Evolutionary conservation across 2,797 vertebrate species (phyloP).

Genomic region (Sus cebifrons): DNA sequence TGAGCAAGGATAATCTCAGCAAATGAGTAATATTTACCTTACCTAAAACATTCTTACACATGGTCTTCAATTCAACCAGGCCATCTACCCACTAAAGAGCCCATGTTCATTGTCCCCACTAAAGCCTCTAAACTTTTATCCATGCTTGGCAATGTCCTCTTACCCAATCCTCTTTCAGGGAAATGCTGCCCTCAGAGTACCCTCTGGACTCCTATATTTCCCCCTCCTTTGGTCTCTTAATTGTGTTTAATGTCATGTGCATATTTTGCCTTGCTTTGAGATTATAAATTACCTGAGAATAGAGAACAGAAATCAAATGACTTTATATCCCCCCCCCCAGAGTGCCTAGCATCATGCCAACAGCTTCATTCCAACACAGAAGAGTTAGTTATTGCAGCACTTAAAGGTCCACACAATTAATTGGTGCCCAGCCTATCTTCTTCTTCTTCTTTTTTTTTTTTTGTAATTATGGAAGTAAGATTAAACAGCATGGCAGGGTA

Average conservation of each 20-base stretch:
- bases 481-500: slow-evolving; percentile 44
- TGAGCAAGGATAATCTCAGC: neutral
- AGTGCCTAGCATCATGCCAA: neutral
- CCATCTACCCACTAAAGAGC: neutral
- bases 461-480: slow-evolving; percentile 41
- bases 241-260: neutral
- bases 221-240: neutral
- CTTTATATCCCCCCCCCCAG: neutral
- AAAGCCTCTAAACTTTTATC: neutral
- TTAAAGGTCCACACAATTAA: neutral
- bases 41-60: neutral
- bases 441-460: neutral
- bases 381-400: neutral
- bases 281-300: slow-evolving; percentile 27
- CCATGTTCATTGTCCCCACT: neutral
- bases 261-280: neutral
- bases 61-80: neutral
- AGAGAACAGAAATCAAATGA: slow-evolving; percentile 31
- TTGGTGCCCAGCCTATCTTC: neutral
- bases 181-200: neutral
- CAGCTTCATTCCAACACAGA: neutral
- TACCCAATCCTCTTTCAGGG: neutral
- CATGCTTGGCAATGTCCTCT: neutral
- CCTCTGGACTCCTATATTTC: neutral
- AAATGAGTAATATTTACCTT: neutral